Evolutionary conservation across 2,113 vertebrate species (phyloP), one percentile per base, ranked within the genome.

Genomic region (Scopus umbretta): DNA sequence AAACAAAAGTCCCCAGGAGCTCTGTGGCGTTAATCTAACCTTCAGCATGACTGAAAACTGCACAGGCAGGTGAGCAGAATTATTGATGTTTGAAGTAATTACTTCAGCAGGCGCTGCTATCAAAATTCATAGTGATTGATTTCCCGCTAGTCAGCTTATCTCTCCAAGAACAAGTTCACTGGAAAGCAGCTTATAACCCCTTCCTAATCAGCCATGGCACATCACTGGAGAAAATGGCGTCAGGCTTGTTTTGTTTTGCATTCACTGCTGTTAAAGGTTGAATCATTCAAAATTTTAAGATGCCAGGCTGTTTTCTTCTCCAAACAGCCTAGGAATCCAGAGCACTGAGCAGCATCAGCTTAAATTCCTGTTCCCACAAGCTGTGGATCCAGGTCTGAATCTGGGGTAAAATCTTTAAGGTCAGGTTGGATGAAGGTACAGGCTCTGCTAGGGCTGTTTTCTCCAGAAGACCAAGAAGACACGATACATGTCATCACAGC

Each of bases 101-200:
- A 97, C 95, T 94, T 96, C 92, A 83, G 96, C 94, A 94, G 93
- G 88, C 90, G 2, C 90, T 94, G 96, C 94, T 96, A 95, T 98
- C 94, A 97, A 93, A 97, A 97, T 96, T 97, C 97, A 94, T 90
- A 96, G 96, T 96, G 96, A 98, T 97, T 96, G 95, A 97, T 97
- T 96, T 92, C 95, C 97, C 92, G 96, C 96, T 88, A 87, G 96
- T 95, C 93, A 92, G 86, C 94, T 98, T 98, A 96, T 98, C 96
- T 98, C 80, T 89, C 86, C 14, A 74, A 82, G 95, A 97, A 94
- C 96, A 94, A 96, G 93, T 86, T 50, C 86, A 73, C 62, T 92
- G 92, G 86, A 95, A 91, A 92, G 91, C 96, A 96, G 97, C 96
- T 97, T 97, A 97, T 90, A 97, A 97, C 88, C 95, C 86, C 58